Base-by-base conservation (phyloP, 2,888 invertebrate genomes). In the Eupithecia inturbata region DNA sequence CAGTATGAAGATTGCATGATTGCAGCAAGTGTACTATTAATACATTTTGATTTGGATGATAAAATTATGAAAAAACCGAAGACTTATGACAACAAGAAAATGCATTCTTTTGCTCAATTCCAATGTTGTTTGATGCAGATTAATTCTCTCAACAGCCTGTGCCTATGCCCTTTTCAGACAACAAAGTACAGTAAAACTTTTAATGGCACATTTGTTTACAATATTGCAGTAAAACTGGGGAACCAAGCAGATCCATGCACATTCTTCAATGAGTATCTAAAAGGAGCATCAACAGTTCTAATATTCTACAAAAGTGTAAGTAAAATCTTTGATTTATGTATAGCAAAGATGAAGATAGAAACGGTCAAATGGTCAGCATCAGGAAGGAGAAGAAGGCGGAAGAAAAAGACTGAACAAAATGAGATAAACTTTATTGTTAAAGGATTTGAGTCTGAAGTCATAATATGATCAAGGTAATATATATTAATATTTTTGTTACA, bases 151-250 rank as follows among this genome's bases (percentile, higher is more conserved):
- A 97, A 97, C 90, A 92, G 91, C 1, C 83, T 97, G 57, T 94
- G 97, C 69, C 92, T 95, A 73, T 92, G 89, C 73, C 96, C 96
- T 0, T 96, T 96, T 83, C 84, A 92, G 49, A 88, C 91, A 78
- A 95, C 95, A 60, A 89, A 93, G 53, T 95, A 96, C 83, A 95
- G 95, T n/a, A 95, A 96, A 81, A 92, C 96, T 77, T 97, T 95
- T 80, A 96, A 97, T 88, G 97, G 97, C 0, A 96, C 97, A 0
- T 96, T 97, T 88, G 86, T 97, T 1, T 97, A 97, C 82, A 97
- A 97, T 91, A 89, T 97, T 36, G 96, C 96, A 74, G 88, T 90
- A 39, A 95, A 96, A 88, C 92, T 97, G 67, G 95, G 95, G 76
- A 94, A 92, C 77, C 95, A 96, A 31, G 77, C 85, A 0, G 94